Percentiles rank a stretch among this genome's conserved stretches.
Conservation (phyloP, 2,888 invertebrate genomes). For the Andricus curvator region DNA sequence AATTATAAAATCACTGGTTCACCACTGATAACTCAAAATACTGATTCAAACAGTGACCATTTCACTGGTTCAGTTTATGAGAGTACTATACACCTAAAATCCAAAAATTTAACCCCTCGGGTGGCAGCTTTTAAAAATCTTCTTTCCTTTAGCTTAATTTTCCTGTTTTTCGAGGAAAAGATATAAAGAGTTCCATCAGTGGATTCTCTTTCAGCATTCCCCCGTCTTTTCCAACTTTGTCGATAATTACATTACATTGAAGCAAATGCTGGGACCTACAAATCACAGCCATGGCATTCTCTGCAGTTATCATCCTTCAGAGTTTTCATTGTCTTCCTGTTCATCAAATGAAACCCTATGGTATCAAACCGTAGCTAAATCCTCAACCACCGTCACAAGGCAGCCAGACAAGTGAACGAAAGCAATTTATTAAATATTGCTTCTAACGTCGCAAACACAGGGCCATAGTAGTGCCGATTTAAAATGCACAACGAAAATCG, state of each 20-base stretch:
- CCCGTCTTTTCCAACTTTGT: neutral
- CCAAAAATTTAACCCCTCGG: too few species aligned
- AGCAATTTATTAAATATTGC: constrained; percentile 76
- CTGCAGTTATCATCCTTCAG: constrained; percentile 54
- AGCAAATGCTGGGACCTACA: constrained; percentile 8
- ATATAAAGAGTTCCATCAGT: neutral
- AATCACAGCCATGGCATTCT: constrained; percentile 34
- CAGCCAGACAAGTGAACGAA: constrained; percentile 67
- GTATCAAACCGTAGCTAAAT: constrained; percentile 57
- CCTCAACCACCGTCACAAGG: constrained; percentile 54
- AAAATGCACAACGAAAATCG: constrained; percentile 44
- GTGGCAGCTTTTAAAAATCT: neutral
- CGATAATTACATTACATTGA: constrained; percentile 7
- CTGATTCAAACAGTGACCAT: too few species aligned
- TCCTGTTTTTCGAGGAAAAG: neutral
- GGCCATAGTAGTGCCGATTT: constrained; percentile 54
- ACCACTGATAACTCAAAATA: too few species aligned
- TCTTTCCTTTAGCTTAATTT: neutral
- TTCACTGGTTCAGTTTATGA: too few species aligned
- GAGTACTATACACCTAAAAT: too few species aligned
- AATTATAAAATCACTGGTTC: too few species aligned
- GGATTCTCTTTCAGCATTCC: neutral
- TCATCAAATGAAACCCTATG: constrained; percentile 69
- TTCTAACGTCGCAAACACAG: constrained; percentile 64
- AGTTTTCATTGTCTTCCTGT: constrained; percentile 62